phyloP scores from a whole-genome alignment of 2,113 vertebrate genomes.

The Leptocoma aspasia region DNA sequence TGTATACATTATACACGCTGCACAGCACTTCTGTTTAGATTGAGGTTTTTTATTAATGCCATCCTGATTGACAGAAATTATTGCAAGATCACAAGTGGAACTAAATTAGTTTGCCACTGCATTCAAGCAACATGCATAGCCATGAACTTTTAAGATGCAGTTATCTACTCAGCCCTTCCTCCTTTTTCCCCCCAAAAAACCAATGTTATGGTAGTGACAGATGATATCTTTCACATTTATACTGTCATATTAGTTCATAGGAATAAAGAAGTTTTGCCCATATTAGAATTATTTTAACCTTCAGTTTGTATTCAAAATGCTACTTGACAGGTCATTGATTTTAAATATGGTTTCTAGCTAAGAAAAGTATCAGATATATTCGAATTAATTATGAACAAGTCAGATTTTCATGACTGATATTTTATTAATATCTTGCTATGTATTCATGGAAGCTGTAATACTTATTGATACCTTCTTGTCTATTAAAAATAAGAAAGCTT shows the following conservation, averaged over 20 bases:
- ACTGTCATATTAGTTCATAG: not conserved
- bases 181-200: rapidly evolving
- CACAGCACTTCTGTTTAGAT: slow-evolving; percentile 58
- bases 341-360: slow-evolving; percentile 11
- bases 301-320: slow-evolving; percentile 2
- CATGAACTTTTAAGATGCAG: slow-evolving; percentile 38
- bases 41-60: slow-evolving; percentile 54
- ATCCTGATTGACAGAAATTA: slow-evolving; percentile 65
- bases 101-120: slow-evolving; percentile 45
- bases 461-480: not conserved
- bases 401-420: not conserved
- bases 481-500: not conserved
- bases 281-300: slow-evolving; percentile 10
- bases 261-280: not conserved
- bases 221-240: not conserved
- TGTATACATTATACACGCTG: slow-evolving; percentile 51
- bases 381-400: slow-evolving; percentile 23
- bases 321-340: slow-evolving; percentile 25
- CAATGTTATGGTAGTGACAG: not conserved
- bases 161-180: not conserved
- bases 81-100: slow-evolving; percentile 53
- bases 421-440: slow-evolving; percentile 33
- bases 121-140: slow-evolving; percentile 11
- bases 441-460: not conserved
- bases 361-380: not conserved